Percentiles rank a stretch among this genome's conserved stretches.
These are phyloP conservation scores for Ypsolopha sequella DNA, from an alignment of 2,888 invertebrate genomes.

Conservation along the genomic window DNA sequence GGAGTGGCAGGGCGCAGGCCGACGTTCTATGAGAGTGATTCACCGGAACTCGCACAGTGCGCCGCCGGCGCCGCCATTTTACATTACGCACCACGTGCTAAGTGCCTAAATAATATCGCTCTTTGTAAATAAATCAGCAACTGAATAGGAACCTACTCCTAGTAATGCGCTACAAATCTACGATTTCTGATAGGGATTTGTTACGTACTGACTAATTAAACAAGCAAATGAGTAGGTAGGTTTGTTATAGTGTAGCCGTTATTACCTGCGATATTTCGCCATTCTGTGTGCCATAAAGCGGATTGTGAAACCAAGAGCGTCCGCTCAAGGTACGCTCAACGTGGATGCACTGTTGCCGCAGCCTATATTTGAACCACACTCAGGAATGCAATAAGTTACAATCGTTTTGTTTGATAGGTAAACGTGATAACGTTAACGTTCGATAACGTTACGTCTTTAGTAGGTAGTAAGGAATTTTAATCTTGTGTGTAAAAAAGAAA, in stretches of 20 bases:
- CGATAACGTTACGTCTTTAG: too few relatives aligned
- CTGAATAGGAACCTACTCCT: too few relatives aligned
- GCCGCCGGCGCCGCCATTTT: slow-evolving; percentile 53
- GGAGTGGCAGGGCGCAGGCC: slow-evolving; percentile 8
- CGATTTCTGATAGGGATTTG: too few relatives aligned
- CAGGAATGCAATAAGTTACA: slow-evolving; percentile 6
- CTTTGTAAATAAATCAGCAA: background rate
- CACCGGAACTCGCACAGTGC: background rate
- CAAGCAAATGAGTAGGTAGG: too few relatives aligned
- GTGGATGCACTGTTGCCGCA: slow-evolving; percentile 9
- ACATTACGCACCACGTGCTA: slow-evolving; percentile 54
- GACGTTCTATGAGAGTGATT: background rate
- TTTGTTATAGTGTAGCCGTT: slow-evolving; percentile 13
- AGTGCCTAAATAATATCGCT: slow-evolving; percentile 20
- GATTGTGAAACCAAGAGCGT: slow-evolving; percentile 18
- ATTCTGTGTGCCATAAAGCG: slow-evolving; percentile 38
- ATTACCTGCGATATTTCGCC: slow-evolving; percentile 57
- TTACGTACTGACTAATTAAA: too few relatives aligned
- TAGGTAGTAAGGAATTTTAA: too few relatives aligned
- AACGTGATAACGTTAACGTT: too few relatives aligned
- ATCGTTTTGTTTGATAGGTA: too few relatives aligned
- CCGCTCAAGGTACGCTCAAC: slow-evolving; percentile 14
- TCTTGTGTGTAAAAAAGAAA: too few relatives aligned
- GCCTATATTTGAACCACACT: slow-evolving; percentile 21
- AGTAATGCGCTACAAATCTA: too few relatives aligned